These are phyloP conservation scores for Formicarius rufipectus DNA, from an alignment of 2,113 vertebrate species.

Conservation along the genomic window DNA sequence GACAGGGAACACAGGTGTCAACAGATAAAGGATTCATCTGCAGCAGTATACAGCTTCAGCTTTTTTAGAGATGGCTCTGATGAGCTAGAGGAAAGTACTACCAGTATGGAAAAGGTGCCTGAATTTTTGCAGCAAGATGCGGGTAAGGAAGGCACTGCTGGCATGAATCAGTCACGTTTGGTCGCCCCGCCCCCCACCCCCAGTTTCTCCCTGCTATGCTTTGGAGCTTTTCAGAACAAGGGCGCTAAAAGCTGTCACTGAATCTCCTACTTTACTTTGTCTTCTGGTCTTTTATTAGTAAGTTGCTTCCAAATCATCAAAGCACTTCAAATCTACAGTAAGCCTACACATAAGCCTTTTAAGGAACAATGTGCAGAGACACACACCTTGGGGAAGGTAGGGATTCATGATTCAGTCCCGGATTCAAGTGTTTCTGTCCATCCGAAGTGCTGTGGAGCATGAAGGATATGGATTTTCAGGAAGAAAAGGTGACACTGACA, in stretches of 20 bases:
- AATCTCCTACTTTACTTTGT: neutral
- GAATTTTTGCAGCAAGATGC: neutral
- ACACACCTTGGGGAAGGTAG: neutral
- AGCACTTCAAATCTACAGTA: neutral
- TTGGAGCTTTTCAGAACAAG: neutral
- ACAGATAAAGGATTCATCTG: neutral
- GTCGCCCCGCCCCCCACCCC: neutral
- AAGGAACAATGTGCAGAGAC: neutral
- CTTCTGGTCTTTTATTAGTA: neutral
- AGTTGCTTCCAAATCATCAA: neutral
- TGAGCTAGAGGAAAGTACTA: neutral
- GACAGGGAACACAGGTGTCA: neutral
- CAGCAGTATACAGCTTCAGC: neutral
- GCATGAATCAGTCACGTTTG: rapidly evolving
- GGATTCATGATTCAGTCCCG: neutral
- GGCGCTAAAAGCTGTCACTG: neutral
- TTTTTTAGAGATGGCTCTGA: neutral
- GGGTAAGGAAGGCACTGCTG: neutral
- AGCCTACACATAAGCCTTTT: neutral
- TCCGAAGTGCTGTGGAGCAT: neutral
- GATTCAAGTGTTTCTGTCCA: neutral
- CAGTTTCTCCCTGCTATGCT: neutral
- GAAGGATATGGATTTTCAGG: neutral
- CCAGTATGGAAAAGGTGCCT: neutral
- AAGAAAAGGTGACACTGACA: neutral